Base-by-base conservation (phyloP, 1,140 invertebrate species). In the Brevipalpus yothersi region DNA sequence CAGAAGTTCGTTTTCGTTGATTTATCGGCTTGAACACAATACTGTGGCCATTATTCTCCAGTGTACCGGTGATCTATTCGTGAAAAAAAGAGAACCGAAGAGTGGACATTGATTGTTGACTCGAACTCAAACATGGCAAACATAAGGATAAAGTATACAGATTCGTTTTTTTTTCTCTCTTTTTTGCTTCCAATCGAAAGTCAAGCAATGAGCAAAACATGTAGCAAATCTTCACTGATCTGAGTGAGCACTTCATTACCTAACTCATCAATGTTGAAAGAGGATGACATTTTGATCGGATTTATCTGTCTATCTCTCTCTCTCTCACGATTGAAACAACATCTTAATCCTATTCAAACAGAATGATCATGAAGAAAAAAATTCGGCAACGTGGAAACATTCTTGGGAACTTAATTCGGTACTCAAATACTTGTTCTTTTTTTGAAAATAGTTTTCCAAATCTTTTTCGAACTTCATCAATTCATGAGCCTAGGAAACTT, bases 1-100 rank as follows among this genome's bases (percentile, higher is more conserved):
- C 81, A n/a, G 40, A 15, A 12, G 13, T 15, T 31, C 21, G 41
- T 21, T 58, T 43, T 8, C 39, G 21, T 17, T n/a, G n/a, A 13
- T 13, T 9, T 8, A 12, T 41, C 13, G 19, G 8, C 19, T 19
- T 40, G 71, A 95, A 86, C 63, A 92, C 83, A 53, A 95, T 84
- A 59, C 88, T 86, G 70, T 94, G 89, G 0, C 90, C 90, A 0
- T 87, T 93, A 71, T 95, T 95, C 63, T 79, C 80, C 47, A 96
- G 80, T 21, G 82, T 72, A 1, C 88, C 90, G 63, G 82, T 83
- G 67, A 87, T 80, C 84, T 88, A 72, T 13, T 21, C 15, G 12
- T 15, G 4, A 40, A 12, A 55, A 55, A 41, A 55, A 21, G 12
- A 1, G 15, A 55, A 55, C 1, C 15, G 3, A 51, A 13, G n/a